Base-by-base conservation (phyloP, 2,797 vertebrate species). In the Odontamblyopus lacepedii region DNA sequence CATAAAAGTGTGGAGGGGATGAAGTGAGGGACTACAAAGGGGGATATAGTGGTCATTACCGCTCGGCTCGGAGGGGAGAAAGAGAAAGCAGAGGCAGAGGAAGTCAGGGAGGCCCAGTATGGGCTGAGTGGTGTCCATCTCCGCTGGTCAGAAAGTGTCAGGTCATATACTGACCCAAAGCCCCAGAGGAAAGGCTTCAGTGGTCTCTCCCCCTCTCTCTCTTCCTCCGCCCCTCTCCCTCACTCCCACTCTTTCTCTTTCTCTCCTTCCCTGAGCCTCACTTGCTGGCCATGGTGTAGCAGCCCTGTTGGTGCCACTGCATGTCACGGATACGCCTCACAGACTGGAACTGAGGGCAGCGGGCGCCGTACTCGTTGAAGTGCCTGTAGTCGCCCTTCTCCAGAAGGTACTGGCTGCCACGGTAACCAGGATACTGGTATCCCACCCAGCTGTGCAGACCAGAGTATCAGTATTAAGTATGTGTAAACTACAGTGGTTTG, bases 361-460 rank as follows among this genome's bases (percentile, higher is more conserved):
- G 94, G 77, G 94, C 94, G 0, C 94, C 94, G 0, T 79, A 95
- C 86, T 95, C 92, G 15, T 94, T 95, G 90, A 94, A 95, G 91
- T 95, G 94, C 91, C 90, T 94, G 90, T 80, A 95, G 13, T 95
- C 94, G 0, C 94, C 94, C 91, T 94, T 95, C 92, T 95, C 94
- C 89, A 95, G 91, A 87, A 95, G 91, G 88, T 91, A 95, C 92
- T 95, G 94, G 89, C 92, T 94, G 59, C 94, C 94, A 72, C 94
- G 94, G 90, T 95, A 95, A 64, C 94, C 94, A 6, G 94, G 94
- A 90, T 90, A 95, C 91, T 95, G 94, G 88, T 95, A 95, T 63
- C 93, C 94, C 80, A 95, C 94, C 85, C 90, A 95, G 74, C 94
- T 95, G 86, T 53, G 19, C 6, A 67, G 19, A 15, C 4, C 9